Percentiles rank a stretch among this genome's conserved stretches.
phyloP scores from a whole-genome alignment of 2,797 vertebrate genomes.

The Tamandua tetradactyla region DNA sequence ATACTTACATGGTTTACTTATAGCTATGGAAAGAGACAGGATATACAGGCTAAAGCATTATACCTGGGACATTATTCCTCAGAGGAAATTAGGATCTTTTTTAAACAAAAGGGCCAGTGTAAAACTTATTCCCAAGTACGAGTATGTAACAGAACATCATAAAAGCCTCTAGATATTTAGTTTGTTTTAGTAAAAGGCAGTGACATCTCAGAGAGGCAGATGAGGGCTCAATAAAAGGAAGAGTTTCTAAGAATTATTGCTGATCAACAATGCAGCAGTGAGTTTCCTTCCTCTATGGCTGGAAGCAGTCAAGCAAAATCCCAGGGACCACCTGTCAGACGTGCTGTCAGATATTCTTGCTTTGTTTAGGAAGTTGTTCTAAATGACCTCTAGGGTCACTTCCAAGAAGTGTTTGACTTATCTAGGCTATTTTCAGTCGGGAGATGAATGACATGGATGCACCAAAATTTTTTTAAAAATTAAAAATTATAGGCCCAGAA shows the following conservation, averaged over 20 bases:
- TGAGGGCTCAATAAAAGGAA: slow-evolving; percentile 7
- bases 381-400: slow-evolving; percentile 53
- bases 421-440: background rate
- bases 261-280: background rate
- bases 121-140: slow-evolving; percentile 16
- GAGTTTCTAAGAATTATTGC: slow-evolving; percentile 60
- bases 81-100: slow-evolving; percentile 54
- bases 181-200: slow-evolving; percentile 20
- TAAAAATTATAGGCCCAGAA: background rate
- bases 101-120: slow-evolving; percentile 1
- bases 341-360: slow-evolving; percentile 2
- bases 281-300: background rate
- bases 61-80: slow-evolving; percentile 29
- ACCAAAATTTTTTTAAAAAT: background rate
- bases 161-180: background rate
- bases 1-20: slow-evolving; percentile 30
- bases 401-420: slow-evolving; percentile 55
- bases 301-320: background rate
- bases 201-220: slow-evolving; percentile 9
- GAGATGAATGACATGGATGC: background rate
- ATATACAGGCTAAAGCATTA: slow-evolving; percentile 29
- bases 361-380: slow-evolving; percentile 65
- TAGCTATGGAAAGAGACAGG: slow-evolving; percentile 23
- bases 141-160: background rate
- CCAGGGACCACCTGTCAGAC: slow-evolving; percentile 21